Evolutionary conservation across 1,140 invertebrate genomes (phyloP).

Genomic region (Aplysia californica): DNA sequence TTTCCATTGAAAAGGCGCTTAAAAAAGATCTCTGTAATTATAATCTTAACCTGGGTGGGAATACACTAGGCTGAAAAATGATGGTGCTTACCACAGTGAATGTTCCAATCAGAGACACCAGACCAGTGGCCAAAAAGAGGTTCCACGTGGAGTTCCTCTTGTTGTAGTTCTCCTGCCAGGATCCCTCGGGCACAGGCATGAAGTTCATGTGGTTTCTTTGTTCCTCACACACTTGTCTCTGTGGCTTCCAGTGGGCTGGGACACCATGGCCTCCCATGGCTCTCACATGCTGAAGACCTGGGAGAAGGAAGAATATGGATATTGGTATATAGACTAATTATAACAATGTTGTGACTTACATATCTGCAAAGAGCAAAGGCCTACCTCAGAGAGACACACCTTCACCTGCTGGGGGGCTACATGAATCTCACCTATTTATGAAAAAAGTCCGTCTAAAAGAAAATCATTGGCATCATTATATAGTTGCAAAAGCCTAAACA

Average conservation of each 20-base stretch:
- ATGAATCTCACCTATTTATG: no score
- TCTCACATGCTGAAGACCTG: no score
- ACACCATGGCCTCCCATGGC: slow-evolving; percentile 31
- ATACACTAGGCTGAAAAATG: background rate
- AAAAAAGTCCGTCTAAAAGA: no score
- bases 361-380: no score
- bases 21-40: background rate
- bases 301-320: no score
- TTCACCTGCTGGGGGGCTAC: no score
- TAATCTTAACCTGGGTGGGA: background rate
- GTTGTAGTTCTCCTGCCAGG: slow-evolving; percentile 49
- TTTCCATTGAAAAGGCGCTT: background rate
- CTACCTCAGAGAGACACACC: no score
- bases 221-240: slow-evolving; percentile 40
- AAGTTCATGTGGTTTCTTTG: slow-evolving; percentile 45
- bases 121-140: slow-evolving; percentile 20
- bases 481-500: no score
- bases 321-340: no score
- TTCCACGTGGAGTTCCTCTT: slow-evolving; percentile 35
- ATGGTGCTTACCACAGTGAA: slow-evolving; percentile 36
- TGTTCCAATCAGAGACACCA: slow-evolving; percentile 26
- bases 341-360: no score
- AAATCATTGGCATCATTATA: no score
- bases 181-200: slow-evolving; percentile 51
- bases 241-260: slow-evolving; percentile 43